Conservation (phyloP, 2,797 vertebrate species). For the Denticeps clupeoides region DNA sequence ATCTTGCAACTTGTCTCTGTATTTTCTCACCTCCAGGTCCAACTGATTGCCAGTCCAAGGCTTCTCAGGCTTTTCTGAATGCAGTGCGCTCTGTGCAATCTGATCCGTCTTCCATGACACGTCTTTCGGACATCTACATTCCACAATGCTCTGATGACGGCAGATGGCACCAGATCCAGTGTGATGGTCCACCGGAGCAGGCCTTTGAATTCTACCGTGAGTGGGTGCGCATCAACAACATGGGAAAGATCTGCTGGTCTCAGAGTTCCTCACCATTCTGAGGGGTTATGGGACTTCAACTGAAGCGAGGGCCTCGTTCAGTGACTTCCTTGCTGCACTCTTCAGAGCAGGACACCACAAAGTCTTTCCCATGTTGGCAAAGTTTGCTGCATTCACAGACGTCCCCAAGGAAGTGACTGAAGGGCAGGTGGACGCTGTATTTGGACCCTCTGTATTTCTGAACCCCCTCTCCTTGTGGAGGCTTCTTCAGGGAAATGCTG, state of each 20-base stretch:
- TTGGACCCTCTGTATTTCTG: constrained; percentile 49
- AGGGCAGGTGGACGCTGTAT: constrained; percentile 31
- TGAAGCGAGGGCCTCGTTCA: constrained; percentile 46
- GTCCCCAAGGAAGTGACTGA: constrained; percentile 49
- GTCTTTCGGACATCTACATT: constrained; percentile 42
- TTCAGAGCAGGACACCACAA: constrained; percentile 58
- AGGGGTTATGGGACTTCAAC: constrained; percentile 41
- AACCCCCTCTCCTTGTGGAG: constrained; percentile 64
- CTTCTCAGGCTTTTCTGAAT: constrained; percentile 48
- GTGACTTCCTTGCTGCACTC: constrained; percentile 52
- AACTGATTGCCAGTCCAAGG: constrained; percentile 57
- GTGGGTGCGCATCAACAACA: constrained; percentile 48
- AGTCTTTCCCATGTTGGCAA: constrained; percentile 53
- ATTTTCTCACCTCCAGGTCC: constrained; percentile 51
- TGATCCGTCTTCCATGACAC: constrained; percentile 8
- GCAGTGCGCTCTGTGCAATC: constrained; percentile 29
- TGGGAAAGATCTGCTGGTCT: constrained; percentile 26
- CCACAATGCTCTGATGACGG: constrained; percentile 56
- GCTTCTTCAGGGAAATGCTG: constrained; percentile 49
- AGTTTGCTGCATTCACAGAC: constrained; percentile 45
- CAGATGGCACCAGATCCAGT: constrained; percentile 63
- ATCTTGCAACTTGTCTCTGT: not conserved
- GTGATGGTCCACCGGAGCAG: constrained; percentile 59
- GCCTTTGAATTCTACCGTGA: constrained; percentile 55
- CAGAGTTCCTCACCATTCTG: constrained; percentile 37